Conservation (phyloP, 2,888 invertebrate species). For the Perizoma affinitatum region DNA sequence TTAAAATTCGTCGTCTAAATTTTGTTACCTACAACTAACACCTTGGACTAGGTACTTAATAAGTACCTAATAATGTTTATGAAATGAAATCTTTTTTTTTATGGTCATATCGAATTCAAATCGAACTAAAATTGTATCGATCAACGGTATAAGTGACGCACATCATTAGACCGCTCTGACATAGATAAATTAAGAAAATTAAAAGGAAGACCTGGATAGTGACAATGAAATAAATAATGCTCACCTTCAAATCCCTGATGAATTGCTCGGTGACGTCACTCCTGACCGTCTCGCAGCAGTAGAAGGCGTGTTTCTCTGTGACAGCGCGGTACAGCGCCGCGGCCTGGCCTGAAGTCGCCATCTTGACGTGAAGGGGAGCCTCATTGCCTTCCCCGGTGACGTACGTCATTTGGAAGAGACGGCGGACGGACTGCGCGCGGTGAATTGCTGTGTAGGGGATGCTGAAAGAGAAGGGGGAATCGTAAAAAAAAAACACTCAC, state of each 20-base stretch:
- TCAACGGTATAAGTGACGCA: too few species aligned
- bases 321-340: conserved; percentile 93
- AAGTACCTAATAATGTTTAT: too few species aligned
- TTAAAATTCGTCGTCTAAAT: too few species aligned
- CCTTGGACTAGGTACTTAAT: too few species aligned
- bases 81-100: too few species aligned
- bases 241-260: conserved; percentile 92
- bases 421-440: conserved; percentile 89
- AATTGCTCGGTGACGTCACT: conserved; percentile 95
- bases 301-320: conserved; percentile 96
- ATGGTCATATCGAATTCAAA: too few species aligned
- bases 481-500: too few species aligned
- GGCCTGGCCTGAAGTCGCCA: conserved; percentile 92
- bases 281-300: conserved; percentile 95
- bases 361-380: conserved; percentile 89
- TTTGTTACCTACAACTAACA: too few species aligned
- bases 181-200: too few species aligned
- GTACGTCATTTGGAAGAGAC: conserved; percentile 90
- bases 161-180: too few species aligned
- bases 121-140: too few species aligned
- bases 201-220: not conserved
- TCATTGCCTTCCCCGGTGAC: conserved; percentile 87
- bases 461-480: conserved; percentile 63
- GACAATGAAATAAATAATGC: conserved; percentile 11
- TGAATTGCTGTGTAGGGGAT: conserved; percentile 93